Conservation (phyloP, 1,140 invertebrate genomes). For the Phocides pigmalion region DNA sequence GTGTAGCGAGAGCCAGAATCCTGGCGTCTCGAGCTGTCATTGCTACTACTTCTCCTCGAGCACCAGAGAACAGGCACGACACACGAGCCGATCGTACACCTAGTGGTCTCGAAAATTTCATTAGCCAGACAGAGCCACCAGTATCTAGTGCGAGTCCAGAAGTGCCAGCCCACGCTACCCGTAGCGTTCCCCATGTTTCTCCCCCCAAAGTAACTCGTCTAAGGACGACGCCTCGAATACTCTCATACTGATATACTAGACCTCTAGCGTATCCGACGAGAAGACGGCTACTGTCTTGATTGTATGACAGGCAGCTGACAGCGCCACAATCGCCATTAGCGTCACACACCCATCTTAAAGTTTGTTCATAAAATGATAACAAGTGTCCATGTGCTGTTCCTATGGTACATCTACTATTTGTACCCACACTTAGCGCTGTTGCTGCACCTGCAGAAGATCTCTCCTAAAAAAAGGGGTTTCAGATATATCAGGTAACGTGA, state of each 20-base stretch:
- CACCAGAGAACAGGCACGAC: conserved; percentile 96
- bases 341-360: conserved; percentile 93
- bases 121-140: conserved; percentile 98
- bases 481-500: too few species aligned
- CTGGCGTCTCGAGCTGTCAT: conserved; percentile 71
- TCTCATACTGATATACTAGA: conserved; percentile 93
- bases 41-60: conserved; percentile 92
- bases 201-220: conserved; percentile 94
- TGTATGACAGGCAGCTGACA: conserved; percentile 94
- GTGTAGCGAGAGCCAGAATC: conserved; percentile 95
- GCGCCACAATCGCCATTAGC: conserved; percentile 90
- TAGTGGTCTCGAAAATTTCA: conserved; percentile 95
- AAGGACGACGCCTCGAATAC: conserved; percentile 90
- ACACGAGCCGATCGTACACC: conserved; percentile 95
- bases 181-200: conserved; percentile 93
- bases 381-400: conserved; percentile 97
- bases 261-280: conserved; percentile 95
- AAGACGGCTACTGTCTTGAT: conserved; percentile 93
- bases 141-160: conserved; percentile 93
- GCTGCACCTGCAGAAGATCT: conserved; percentile 94
- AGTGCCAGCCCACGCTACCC: conserved; percentile 89
- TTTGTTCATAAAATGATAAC: conserved; percentile 95
- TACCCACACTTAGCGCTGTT: conserved; percentile 91
- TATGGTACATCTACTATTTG: conserved; percentile 90
- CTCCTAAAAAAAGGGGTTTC: conserved; percentile 91